A percentile compares a stretch with the other conserved stretches of the same genome.
Evolutionary conservation across 2,888 invertebrate species (phyloP).

Genomic region (Ennomos erosarius): DNA sequence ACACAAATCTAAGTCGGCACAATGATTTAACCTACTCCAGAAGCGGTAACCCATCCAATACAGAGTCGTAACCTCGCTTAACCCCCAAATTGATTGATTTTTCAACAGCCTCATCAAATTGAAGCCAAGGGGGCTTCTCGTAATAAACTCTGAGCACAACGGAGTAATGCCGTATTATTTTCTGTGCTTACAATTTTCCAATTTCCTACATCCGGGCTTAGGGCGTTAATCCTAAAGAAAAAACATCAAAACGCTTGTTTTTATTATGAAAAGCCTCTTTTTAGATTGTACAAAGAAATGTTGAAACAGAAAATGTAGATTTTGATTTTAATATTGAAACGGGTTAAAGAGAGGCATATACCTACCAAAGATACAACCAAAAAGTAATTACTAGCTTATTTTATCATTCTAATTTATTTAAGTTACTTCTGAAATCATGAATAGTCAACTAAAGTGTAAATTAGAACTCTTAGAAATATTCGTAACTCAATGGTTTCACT

Average conservation of each 20-base stretch:
- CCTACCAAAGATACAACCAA: neutral
- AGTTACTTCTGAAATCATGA: no score
- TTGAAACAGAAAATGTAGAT: conserved; percentile 26
- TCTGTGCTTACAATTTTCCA: conserved; percentile 50
- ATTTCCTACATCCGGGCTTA: conserved; percentile 54
- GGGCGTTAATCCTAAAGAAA: conserved; percentile 49
- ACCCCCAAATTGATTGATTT: conserved; percentile 42
- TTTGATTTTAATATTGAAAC: conserved; percentile 29
- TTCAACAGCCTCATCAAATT: conserved; percentile 42
- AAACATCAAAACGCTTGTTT: conserved; percentile 46
- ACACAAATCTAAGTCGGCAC: conserved; percentile 26
- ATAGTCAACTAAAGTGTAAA: no score
- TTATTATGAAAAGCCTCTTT: conserved; percentile 44
- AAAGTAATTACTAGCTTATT: neutral
- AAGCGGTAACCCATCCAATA: conserved; percentile 28
- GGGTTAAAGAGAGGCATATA: neutral
- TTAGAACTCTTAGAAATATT: no score
- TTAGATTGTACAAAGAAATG: conserved; percentile 32
- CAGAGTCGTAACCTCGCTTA: conserved; percentile 33
- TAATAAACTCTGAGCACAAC: conserved; percentile 39
- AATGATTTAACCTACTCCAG: conserved; percentile 24
- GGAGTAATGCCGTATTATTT: conserved; percentile 41
- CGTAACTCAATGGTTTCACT: no score
- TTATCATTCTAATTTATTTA: neutral
- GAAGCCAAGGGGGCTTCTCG: conserved; percentile 21